Conservation (phyloP, 2,113 vertebrate genomes). For the Megaleporinus macrocephalus region DNA sequence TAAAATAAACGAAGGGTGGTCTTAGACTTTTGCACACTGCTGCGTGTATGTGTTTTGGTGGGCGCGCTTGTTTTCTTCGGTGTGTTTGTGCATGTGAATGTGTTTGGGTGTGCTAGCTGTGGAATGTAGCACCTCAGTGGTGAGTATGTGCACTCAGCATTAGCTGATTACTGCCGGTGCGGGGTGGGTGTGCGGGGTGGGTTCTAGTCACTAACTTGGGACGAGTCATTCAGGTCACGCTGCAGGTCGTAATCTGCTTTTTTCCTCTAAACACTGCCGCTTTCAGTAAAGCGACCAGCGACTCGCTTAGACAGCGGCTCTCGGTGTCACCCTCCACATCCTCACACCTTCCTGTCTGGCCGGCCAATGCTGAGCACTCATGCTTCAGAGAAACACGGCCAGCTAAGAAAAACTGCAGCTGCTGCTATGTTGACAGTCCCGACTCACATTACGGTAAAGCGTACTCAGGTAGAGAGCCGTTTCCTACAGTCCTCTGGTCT, state of each 20-base stretch:
- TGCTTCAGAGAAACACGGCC: background rate
- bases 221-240: background rate
- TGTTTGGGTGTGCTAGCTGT: background rate
- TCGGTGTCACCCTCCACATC: background rate
- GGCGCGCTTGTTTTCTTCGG: background rate
- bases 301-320: background rate
- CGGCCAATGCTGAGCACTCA: background rate
- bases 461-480: too few relatives aligned
- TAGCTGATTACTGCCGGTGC: background rate
- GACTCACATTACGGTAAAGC: too few relatives aligned
- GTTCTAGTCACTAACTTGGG: background rate
- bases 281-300: background rate
- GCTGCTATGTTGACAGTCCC: too few relatives aligned
- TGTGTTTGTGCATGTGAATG: conserved; percentile 1
- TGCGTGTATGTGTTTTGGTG: conserved; percentile 6
- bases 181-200: too few relatives aligned
- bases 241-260: background rate
- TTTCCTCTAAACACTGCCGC: background rate
- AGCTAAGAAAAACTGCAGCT: background rate
- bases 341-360: background rate
- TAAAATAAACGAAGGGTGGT: too few relatives aligned
- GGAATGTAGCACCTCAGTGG: conserved; percentile 7
- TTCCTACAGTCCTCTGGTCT: too few relatives aligned
- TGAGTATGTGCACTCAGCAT: conserved; percentile 11
- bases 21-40: background rate